A percentile compares a stretch with the other conserved stretches of the same genome.
These are phyloP conservation scores for Chondrosia reniformis DNA, from an alignment of 37 sponge, comb jelly and placozoan species.

Conservation along the genomic window DNA sequence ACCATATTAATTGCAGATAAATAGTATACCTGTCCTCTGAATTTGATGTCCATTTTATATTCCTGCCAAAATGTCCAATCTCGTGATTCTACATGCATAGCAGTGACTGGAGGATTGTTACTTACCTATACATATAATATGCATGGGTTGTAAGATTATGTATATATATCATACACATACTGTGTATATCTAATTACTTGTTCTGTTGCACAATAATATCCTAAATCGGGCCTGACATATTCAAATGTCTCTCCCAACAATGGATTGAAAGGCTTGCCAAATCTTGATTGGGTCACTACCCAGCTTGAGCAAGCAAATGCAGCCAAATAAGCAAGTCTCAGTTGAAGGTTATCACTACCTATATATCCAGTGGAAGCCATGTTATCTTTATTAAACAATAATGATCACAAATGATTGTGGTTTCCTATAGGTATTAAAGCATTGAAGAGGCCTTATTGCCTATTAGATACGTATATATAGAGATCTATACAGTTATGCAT, in stretches of 20 bases:
- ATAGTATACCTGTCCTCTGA: slow-evolving; percentile 82
- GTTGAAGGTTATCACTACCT: not conserved
- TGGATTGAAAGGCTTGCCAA: slow-evolving; percentile 96
- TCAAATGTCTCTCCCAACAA: slow-evolving; percentile 95
- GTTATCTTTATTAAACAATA: no score
- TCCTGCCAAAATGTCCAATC: slow-evolving; percentile 94
- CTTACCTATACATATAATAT: slow-evolving; percentile 51
- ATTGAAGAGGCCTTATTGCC: no score
- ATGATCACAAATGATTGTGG: no score
- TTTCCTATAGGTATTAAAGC: no score
- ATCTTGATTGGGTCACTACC: slow-evolving; percentile 65
- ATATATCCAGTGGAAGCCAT: no score
- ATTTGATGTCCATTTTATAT: slow-evolving; percentile 87
- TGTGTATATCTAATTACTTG: slow-evolving; percentile 65
- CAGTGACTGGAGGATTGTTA: slow-evolving; percentile 93
- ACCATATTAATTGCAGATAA: no score
- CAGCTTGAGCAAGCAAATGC: slow-evolving; percentile 59
- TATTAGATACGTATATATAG: no score
- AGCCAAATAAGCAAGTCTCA: slow-evolving; percentile 67
- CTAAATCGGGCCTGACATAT: slow-evolving; percentile 50
- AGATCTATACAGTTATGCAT: no score
- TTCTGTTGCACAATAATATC: slow-evolving; percentile 55
- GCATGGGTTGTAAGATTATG: not conserved
- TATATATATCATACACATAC: not conserved
- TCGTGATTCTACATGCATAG: slow-evolving; percentile 70